These are phyloP conservation scores for Marronus borbonicus DNA, from an alignment of 2,888 invertebrate genomes.

Conservation along the genomic window DNA sequence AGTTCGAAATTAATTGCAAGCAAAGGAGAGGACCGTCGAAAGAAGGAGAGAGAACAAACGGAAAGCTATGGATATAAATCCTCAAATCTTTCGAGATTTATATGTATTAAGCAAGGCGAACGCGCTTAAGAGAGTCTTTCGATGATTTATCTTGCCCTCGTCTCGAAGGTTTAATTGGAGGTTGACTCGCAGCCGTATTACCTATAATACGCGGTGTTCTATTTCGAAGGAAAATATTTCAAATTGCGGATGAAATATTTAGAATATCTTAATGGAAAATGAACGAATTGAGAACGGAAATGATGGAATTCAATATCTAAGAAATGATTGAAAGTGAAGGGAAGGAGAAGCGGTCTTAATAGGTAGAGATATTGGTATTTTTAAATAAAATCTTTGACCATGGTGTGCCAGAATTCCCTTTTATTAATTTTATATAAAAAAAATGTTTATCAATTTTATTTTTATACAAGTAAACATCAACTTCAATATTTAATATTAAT, in stretches of 20 bases:
- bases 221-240: neutral
- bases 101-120: neutral
- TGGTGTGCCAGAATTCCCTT: no score
- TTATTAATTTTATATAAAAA: no score
- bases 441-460: no score
- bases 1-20: neutral
- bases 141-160: neutral
- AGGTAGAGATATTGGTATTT: no score
- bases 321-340: no score
- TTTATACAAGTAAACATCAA: no score
- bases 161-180: slow-evolving; percentile 3
- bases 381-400: no score
- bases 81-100: slow-evolving; percentile 9
- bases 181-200: neutral
- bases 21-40: no score
- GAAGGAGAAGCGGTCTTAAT: no score
- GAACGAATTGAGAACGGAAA: neutral
- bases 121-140: neutral
- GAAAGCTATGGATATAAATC: neutral
- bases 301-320: neutral
- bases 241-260: neutral
- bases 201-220: neutral
- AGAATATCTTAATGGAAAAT: neutral
- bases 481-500: no score
- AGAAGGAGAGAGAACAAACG: slow-evolving; percentile 7